Percentiles rank a stretch among this genome's conserved stretches.
These are phyloP conservation scores for Chironomus tentans DNA, from an alignment of 2,888 invertebrate genomes.

Conservation along the genomic window DNA sequence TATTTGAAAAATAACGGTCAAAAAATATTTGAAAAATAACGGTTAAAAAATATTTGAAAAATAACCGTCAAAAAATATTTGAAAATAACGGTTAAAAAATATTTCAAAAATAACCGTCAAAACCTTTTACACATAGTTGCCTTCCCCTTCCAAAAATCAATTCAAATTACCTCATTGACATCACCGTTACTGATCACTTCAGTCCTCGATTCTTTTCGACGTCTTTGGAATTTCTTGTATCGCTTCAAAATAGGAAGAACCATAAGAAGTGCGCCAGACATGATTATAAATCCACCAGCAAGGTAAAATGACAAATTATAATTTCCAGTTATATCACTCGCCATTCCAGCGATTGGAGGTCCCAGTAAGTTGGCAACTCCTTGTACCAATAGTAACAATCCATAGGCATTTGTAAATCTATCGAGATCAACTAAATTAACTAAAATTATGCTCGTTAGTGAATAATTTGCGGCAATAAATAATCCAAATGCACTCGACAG, in stretches of 20 bases:
- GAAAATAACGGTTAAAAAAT: not conserved
- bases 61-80: not conserved
- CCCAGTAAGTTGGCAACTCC: slow-evolving; percentile 84
- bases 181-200: not conserved
- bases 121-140: no score
- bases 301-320: slow-evolving; percentile 75
- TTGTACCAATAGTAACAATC: slow-evolving; percentile 75
- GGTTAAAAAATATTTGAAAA: not conserved
- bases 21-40: not conserved
- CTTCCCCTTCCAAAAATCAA: not conserved
- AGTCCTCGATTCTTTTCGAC: slow-evolving; percentile 37
- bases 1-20: no score
- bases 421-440: slow-evolving; percentile 85
- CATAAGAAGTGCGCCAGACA: slow-evolving; percentile 31
- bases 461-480: slow-evolving; percentile 86
- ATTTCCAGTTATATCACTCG: slow-evolving; percentile 66
- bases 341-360: slow-evolving; percentile 80
- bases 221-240: slow-evolving; percentile 40
- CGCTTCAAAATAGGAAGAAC: slow-evolving; percentile 30
- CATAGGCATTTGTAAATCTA: slow-evolving; percentile 85
- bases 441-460: slow-evolving; percentile 80
- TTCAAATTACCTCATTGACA: not conserved
- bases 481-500: slow-evolving; percentile 76
- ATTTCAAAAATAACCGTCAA: not conserved
- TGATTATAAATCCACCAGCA: slow-evolving; percentile 63